Evolutionary conservation across 2,797 vertebrate genomes (phyloP), one percentile per base, ranked within the genome.

Genomic region (Melanotaenia maccullochi): DNA sequence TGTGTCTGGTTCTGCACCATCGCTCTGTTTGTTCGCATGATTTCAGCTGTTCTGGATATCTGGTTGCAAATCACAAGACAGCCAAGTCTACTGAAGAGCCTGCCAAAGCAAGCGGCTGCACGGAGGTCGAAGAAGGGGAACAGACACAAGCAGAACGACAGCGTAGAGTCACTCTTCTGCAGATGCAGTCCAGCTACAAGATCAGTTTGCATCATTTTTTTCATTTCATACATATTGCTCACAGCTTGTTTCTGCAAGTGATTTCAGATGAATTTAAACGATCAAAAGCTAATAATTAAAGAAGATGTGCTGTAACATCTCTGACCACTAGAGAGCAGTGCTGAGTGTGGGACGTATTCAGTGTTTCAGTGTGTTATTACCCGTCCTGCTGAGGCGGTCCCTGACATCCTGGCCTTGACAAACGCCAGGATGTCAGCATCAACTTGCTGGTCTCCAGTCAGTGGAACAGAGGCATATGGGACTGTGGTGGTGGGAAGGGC

Each of bases 381-480:
- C 95, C 90, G 93, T 93, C 82, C 92, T 96, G 76, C 88, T 94
- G 49, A 97, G 91, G 62, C 98, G 89, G 67, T 70, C 95, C 76
- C 97, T 7, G 42, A 44, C 42, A 44, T 92, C 71, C 97, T 94
- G 75, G 97, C 97, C 86, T 91, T 96, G 82, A 97, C 82, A 88
- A 99, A 99, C 36, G 96, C 97, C 87, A 96, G 82, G 84, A 99
- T 97, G 87, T 98, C 96, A 0, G 95, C 93, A 83, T 99, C 97
- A 0, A 94, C 93, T 89, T 95, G 93, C 56, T 91, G 94, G 87
- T 99, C 96, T 88, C 97, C 97, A 20, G 97, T 99, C 86, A 98
- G 92, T 1, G 94, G 94, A 68, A 97, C 79, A 35, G 96, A 92
- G 3, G 93, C 89, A 12, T 85, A 74, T 0, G 85, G 55, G 55